Conservation (phyloP, 2,113 vertebrate genomes). For the Megaptera novaeangliae region DNA sequence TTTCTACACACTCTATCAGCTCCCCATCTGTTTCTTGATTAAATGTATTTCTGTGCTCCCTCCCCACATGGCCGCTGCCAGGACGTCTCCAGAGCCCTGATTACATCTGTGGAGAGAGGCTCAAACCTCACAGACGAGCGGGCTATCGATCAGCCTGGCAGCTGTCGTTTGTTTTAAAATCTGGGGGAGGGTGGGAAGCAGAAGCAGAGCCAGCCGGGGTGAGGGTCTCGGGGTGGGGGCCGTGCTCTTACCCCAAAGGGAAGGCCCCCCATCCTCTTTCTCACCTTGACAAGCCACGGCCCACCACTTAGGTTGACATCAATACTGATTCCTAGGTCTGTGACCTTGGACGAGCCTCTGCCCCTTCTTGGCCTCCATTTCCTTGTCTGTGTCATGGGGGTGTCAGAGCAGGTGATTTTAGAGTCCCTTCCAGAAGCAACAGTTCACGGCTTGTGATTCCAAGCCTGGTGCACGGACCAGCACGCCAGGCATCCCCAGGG, state of each 20-base stretch:
- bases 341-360: fast-evolving
- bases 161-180: slow-evolving; percentile 49
- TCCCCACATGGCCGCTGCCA: slow-evolving; percentile 70
- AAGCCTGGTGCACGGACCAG: neutral
- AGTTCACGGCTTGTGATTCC: fast-evolving
- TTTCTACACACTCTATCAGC: slow-evolving; percentile 72
- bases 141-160: slow-evolving; percentile 72
- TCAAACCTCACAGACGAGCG: slow-evolving; percentile 66
- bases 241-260: neutral
- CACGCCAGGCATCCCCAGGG: fast-evolving
- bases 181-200: neutral
- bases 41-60: slow-evolving; percentile 61
- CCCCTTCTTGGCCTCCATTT: neutral
- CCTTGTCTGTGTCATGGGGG: neutral
- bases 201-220: neutral
- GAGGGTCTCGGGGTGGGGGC: neutral
- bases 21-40: slow-evolving; percentile 81
- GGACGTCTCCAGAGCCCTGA: slow-evolving; percentile 72
- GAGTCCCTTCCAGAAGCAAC: neutral
- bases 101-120: slow-evolving; percentile 74
- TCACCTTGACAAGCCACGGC: neutral
- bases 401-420: neutral
- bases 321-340: neutral
- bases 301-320: neutral
- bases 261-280: neutral